phyloP scores from a whole-genome alignment of 2,113 vertebrate species.

The Apodemus speciosus region DNA sequence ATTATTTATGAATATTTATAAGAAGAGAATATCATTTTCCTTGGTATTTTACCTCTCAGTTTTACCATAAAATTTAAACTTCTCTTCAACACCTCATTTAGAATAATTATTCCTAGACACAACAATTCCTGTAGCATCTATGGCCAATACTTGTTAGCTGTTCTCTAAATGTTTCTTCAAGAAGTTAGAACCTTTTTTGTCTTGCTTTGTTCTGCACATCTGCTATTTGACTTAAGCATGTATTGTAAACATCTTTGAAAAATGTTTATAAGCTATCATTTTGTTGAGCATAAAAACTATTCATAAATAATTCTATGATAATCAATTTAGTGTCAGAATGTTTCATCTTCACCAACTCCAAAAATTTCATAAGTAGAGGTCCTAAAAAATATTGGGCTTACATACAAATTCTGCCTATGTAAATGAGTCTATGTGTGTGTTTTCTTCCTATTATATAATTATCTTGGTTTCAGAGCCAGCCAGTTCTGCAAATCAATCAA shows the following conservation, averaged over 20 bases:
- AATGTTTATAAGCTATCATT: slow-evolving; percentile 37
- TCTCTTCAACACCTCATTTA: background rate
- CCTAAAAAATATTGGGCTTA: background rate
- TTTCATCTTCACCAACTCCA: background rate
- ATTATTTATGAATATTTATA: background rate
- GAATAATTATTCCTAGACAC: background rate
- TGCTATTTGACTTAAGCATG: slow-evolving; percentile 11
- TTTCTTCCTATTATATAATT: slow-evolving; percentile 1
- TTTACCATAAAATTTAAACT: slow-evolving; percentile 5
- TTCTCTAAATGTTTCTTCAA: slow-evolving; percentile 1
- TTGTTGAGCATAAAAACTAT: slow-evolving; percentile 7
- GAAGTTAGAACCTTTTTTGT: background rate
- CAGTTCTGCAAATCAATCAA: background rate
- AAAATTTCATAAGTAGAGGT: background rate
- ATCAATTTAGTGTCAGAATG: background rate
- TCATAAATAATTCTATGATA: slow-evolving; percentile 16
- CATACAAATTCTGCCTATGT: background rate
- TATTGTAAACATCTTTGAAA: background rate
- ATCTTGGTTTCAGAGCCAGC: background rate
- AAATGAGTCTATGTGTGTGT: background rate
- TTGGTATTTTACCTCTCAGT: background rate
- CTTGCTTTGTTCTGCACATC: background rate
- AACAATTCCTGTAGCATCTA: background rate
- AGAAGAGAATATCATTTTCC: background rate
- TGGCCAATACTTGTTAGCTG: background rate